phyloP scores from a whole-genome alignment of 2,888 invertebrate species.

The Anthophora plumipes region DNA sequence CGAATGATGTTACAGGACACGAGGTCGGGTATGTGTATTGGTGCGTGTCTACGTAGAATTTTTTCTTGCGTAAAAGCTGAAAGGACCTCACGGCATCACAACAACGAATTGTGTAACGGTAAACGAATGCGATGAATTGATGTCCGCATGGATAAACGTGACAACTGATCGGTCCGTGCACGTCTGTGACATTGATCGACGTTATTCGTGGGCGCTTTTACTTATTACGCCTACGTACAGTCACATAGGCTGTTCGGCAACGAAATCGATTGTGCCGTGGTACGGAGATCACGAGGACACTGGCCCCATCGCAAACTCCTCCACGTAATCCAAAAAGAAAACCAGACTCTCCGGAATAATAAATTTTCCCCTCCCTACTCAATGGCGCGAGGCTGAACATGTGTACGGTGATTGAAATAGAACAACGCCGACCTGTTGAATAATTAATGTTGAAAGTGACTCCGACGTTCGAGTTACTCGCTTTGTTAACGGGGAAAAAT shows the following conservation, averaged over 20 bases:
- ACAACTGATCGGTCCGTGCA: constrained; percentile 46
- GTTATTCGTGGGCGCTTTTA: constrained; percentile 50
- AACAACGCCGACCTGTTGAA: not conserved
- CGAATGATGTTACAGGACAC: constrained; percentile 38
- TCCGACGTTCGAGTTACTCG: not conserved
- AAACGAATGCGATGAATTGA: constrained; percentile 43
- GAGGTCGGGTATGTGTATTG: not conserved
- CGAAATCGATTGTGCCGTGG: constrained; percentile 40
- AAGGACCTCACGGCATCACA: constrained; percentile 36
- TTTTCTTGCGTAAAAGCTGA: constrained; percentile 61
- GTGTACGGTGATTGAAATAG: not conserved
- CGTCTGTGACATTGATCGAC: constrained; percentile 65
- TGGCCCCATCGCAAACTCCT: constrained; percentile 27
- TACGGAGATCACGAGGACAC: constrained; percentile 29
- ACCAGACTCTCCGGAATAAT: constrained; percentile 32
- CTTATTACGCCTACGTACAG: constrained; percentile 54
- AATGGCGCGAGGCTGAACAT: not conserved
- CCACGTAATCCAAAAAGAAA: constrained; percentile 15
- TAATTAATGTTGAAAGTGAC: not conserved
- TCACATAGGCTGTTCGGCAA: constrained; percentile 34
- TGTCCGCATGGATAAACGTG: constrained; percentile 46
- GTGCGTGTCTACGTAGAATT: constrained; percentile 1
- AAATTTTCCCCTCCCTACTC: constrained; percentile 17
- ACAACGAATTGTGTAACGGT: constrained; percentile 58
- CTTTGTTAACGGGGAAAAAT: not conserved